Evolutionary conservation across 64 coral and sea anemone genomes (phyloP).

Genomic region (Orbicella faveolata): DNA sequence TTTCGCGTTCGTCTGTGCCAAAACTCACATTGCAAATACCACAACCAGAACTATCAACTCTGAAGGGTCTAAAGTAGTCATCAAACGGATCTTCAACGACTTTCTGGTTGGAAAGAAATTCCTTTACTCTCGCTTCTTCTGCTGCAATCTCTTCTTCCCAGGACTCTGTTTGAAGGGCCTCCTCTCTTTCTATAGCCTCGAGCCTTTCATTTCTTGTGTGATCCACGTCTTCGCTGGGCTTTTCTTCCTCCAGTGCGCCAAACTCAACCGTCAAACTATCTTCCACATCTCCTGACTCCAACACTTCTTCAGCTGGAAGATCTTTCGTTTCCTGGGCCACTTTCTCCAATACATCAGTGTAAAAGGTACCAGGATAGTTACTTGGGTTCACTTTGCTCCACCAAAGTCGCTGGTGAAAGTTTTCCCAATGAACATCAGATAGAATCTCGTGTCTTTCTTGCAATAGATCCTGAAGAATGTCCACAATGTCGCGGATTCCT

Average conservation of each 20-base stretch:
- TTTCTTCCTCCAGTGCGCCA: background rate
- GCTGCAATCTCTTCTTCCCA: background rate
- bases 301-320: background rate
- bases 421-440: conserved; percentile 60
- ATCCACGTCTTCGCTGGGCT: background rate
- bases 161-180: background rate
- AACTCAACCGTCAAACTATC: background rate
- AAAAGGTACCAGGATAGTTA: background rate
- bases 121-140: background rate
- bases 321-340: background rate
- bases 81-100: background rate
- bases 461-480: conserved; percentile 11
- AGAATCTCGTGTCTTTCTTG: conserved; percentile 30
- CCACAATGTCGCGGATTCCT: conserved; percentile 31
- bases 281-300: background rate
- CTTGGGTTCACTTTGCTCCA: background rate
- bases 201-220: background rate
- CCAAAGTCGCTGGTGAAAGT: background rate
- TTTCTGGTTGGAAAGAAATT: background rate
- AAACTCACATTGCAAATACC: background rate
- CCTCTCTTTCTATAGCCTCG: background rate
- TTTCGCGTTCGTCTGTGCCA: background rate
- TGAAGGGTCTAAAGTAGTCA: background rate
- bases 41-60: background rate
- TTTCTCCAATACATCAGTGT: background rate